A percentile compares a stretch with the other conserved stretches of the same genome.
phyloP scores from a whole-genome alignment of 2,797 vertebrate genomes.

The Myripristis jacobus region DNA sequence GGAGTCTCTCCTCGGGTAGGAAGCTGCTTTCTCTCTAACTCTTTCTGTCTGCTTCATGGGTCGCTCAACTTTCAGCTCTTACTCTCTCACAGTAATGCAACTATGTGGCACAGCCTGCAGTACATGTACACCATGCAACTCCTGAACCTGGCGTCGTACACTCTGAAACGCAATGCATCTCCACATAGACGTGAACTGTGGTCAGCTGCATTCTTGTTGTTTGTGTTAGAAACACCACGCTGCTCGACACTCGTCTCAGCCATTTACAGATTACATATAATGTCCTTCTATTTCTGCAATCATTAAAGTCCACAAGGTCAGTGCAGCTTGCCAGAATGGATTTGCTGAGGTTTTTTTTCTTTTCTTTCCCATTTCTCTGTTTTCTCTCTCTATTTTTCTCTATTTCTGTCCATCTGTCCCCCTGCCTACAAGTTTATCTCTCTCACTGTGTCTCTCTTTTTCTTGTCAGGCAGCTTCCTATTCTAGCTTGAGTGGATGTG shows the following conservation, averaged over 20 bases:
- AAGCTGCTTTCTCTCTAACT: constrained; percentile 32
- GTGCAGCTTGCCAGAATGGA: constrained; percentile 12
- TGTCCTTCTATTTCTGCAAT: too few species aligned
- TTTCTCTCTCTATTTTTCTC: too few species aligned
- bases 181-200: constrained; percentile 14
- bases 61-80: constrained; percentile 36
- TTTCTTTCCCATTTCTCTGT: constrained; percentile 5
- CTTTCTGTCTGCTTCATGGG: constrained; percentile 14
- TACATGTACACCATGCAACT: background rate
- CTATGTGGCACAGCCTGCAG: constrained; percentile 20
- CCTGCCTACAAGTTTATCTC: too few species aligned
- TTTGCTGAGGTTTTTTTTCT: constrained; percentile 15
- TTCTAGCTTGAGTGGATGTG: constrained; percentile 11
- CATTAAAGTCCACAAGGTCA: constrained; percentile 27
- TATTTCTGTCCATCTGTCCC: constrained; percentile 7
- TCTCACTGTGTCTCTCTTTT: too few species aligned
- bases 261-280: too few species aligned
- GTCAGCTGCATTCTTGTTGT: constrained; percentile 26
- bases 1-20: constrained; percentile 55
- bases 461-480: too few species aligned
- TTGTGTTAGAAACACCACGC: constrained; percentile 12
- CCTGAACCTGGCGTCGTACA: background rate
- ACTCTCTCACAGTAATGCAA: constrained; percentile 10
- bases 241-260: too few species aligned
- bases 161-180: too few species aligned